phyloP scores from a whole-genome alignment of 2,888 invertebrate genomes.

The Scaptomyza flava region DNA sequence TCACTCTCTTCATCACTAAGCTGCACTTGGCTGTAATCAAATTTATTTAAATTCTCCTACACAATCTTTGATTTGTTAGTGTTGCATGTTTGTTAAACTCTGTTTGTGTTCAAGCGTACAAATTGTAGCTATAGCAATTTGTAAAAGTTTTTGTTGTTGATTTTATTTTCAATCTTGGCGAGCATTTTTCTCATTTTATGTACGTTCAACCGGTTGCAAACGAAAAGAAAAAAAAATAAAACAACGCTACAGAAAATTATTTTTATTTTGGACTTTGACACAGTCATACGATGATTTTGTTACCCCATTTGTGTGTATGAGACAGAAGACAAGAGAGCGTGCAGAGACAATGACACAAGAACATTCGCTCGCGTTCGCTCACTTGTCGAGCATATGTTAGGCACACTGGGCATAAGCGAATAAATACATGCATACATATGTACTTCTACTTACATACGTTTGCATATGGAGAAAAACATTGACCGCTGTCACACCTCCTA shows the following conservation, averaged over 20 bases:
- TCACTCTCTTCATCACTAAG: conserved; percentile 16
- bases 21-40: conserved; percentile 51
- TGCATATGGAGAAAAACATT: conserved; percentile 8
- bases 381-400: conserved; percentile 5
- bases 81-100: conserved; percentile 49
- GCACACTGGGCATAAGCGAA: conserved; percentile 37
- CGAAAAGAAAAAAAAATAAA: conserved; percentile 19
- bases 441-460: no score
- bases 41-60: conserved; percentile 64
- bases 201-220: conserved; percentile 44
- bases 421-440: no score
- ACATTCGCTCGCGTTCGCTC: conserved; percentile 23
- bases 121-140: conserved; percentile 29
- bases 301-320: conserved; percentile 59
- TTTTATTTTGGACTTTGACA: conserved; percentile 80
- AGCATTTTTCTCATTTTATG: conserved; percentile 56
- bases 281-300: conserved; percentile 78
- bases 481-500: not conserved
- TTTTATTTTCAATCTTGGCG: conserved; percentile 53
- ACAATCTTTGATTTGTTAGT: conserved; percentile 56
- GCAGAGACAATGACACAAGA: conserved; percentile 27
- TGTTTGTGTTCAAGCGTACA: conserved; percentile 44
- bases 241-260: conserved; percentile 49
- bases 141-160: conserved; percentile 20
- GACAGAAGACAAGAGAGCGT: conserved; percentile 14